Conservation (phyloP, 2,113 vertebrate genomes). For the Sardina pilchardus region DNA sequence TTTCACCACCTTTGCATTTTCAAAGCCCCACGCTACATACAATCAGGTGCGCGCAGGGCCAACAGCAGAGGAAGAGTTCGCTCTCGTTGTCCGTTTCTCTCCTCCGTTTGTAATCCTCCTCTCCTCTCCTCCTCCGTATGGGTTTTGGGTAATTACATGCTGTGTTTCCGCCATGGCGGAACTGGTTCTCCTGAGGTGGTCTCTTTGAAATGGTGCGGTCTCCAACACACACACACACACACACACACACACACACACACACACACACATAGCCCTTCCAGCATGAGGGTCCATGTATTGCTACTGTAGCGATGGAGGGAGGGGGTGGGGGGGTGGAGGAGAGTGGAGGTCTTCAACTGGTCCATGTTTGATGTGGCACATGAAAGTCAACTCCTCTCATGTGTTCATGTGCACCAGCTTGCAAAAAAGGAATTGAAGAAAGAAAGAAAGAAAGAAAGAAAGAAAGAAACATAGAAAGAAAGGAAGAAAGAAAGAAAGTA, state of each 20-base stretch:
- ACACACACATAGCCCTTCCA: background rate
- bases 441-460: background rate
- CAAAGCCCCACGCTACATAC: background rate
- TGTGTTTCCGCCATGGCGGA: background rate
- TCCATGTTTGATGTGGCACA: conserved; percentile 33
- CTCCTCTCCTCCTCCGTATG: background rate
- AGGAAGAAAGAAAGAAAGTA: background rate
- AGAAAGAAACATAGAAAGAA: background rate
- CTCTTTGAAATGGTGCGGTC: background rate
- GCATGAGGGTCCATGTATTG: background rate
- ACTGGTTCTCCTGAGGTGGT: background rate
- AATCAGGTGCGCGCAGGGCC: background rate
- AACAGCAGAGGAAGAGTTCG: background rate
- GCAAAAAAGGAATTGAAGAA: no score
- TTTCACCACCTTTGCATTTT: background rate
- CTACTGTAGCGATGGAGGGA: background rate
- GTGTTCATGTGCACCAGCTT: conserved; percentile 15
- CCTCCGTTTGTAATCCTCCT: background rate
- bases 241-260: background rate
- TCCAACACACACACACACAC: background rate
- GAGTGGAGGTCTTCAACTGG: background rate
- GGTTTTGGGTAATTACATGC: background rate
- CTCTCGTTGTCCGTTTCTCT: background rate
- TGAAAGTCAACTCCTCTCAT: conserved; percentile 33
- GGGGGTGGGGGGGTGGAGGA: background rate